Conservation (phyloP, 2,113 vertebrate species). For the Lates calcarifer region DNA sequence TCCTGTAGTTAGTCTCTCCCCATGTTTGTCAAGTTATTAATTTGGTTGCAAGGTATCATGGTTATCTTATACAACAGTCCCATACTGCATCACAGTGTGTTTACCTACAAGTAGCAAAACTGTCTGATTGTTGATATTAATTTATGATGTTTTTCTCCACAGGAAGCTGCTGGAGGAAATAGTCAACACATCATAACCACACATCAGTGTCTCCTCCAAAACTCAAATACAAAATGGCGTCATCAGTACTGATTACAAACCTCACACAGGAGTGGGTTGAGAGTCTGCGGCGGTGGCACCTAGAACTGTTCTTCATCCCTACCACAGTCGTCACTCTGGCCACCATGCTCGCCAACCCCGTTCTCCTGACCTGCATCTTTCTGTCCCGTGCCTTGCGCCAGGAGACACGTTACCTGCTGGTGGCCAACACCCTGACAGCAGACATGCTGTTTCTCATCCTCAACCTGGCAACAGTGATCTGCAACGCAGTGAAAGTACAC, state of each 20-base stretch:
- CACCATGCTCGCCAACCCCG: slow-evolving; percentile 78
- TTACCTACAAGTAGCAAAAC: neutral
- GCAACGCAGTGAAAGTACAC: slow-evolving; percentile 52
- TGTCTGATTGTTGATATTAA: neutral
- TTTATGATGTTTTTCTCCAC: slow-evolving; percentile 28
- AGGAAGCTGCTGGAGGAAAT: slow-evolving; percentile 38
- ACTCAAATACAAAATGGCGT: slow-evolving; percentile 27
- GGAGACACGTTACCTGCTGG: slow-evolving; percentile 85
- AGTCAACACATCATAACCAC: neutral
- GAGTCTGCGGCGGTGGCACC: slow-evolving; percentile 47
- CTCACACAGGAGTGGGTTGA: slow-evolving; percentile 69
- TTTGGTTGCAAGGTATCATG: too few relatives aligned
- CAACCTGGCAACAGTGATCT: slow-evolving; percentile 75
- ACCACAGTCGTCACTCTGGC: slow-evolving; percentile 70
- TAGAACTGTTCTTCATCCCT: slow-evolving; percentile 82
- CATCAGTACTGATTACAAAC: slow-evolving; percentile 33
- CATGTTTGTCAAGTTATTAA: neutral
- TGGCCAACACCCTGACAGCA: slow-evolving; percentile 84
- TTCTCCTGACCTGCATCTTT: slow-evolving; percentile 83
- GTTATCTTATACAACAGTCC: neutral
- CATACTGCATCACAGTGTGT: neutral
- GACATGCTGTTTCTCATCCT: slow-evolving; percentile 84
- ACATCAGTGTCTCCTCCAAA: neutral
- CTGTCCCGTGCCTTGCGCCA: slow-evolving; percentile 73
- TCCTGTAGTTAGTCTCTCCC: neutral